Percentiles rank a stretch among this genome's conserved stretches.
phyloP scores from a whole-genome alignment of 2,888 invertebrate species.

The Sthenelais limicola region DNA sequence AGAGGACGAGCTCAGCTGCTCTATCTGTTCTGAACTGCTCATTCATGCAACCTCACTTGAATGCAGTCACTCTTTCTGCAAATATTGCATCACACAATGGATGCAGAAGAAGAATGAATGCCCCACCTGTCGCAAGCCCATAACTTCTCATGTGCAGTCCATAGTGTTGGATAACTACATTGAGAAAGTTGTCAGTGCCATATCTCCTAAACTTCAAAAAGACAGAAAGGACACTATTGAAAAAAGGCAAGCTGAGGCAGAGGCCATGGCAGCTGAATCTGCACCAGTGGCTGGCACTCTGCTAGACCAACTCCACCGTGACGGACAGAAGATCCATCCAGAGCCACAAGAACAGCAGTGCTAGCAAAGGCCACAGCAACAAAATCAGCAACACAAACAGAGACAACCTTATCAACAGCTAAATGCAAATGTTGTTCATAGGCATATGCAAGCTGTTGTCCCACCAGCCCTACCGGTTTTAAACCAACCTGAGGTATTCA shows the following conservation, averaged over 20 bases:
- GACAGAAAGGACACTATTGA: slow-evolving; percentile 76
- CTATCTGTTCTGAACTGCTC: slow-evolving; percentile 84
- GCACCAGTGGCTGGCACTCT: too few relatives aligned
- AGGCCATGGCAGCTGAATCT: too few relatives aligned
- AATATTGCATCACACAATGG: slow-evolving; percentile 82
- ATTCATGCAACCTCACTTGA: slow-evolving; percentile 78
- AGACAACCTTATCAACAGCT: too few relatives aligned
- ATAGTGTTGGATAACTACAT: slow-evolving; percentile 82
- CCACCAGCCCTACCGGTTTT: too few relatives aligned
- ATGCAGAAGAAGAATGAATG: slow-evolving; percentile 80
- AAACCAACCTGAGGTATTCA: too few relatives aligned
- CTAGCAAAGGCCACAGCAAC: too few relatives aligned
- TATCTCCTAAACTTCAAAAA: slow-evolving; percentile 77
- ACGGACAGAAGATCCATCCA: too few relatives aligned
- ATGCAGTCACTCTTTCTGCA: slow-evolving; percentile 85
- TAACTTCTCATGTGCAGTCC: slow-evolving; percentile 59
- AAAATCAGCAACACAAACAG: too few relatives aligned
- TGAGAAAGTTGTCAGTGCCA: slow-evolving; percentile 79
- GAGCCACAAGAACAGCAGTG: too few relatives aligned
- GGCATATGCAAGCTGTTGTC: too few relatives aligned
- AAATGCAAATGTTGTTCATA: too few relatives aligned
- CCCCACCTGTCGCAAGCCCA: slow-evolving; percentile 78
- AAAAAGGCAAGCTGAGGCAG: slow-evolving; percentile 72
- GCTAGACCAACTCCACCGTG: too few relatives aligned
- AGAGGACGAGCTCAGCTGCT: slow-evolving; percentile 80